Base-by-base conservation (phyloP, 2,113 vertebrate species). In the Zapornia atra region DNA sequence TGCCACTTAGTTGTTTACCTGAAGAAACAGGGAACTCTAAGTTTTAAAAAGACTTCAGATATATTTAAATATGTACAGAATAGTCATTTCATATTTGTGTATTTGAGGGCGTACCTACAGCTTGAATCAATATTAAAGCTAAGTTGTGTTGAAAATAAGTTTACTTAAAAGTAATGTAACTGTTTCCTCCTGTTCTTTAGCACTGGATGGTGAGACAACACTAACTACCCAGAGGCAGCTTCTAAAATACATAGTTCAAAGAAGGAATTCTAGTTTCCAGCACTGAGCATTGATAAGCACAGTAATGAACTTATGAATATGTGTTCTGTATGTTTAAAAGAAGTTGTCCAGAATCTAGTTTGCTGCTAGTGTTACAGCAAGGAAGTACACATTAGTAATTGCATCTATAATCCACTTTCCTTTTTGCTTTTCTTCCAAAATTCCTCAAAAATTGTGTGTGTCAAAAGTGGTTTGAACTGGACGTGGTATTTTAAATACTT, bases 371-470 rank as follows among this genome's bases (percentile, higher is more conserved):
- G 26, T 91, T 93, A 59, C 60, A 86, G 40, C 36, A 85, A 82
- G 82, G 69, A 96, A 91, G 12, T 64, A 57, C 89, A 69, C 46
- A 72, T 70, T 50, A 86, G 63, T 88, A 88, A 80, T 71, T 86
- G 38, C 61, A 95, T 33, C 73, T 70, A 71, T 93, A 91, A 95
- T 87, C 82, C 48, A 51, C 69, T 81, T 92, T 77, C 21, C 50
- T 40, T 81, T 68, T 92, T 65, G 50, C 71, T 77, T 95, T 92
- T 89, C 65, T 84, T 94, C 94, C 84, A 89, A 91, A 95, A 94
- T 96, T 86, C 84, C 88, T 82, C 94, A 92, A 87, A 88, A 84
- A 88, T 80, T 72, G 79, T 86, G 71, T 92, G 73, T 96, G 76
- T 93, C 84, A 0, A 86, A 44, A 86, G 64, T 42, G 65, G 38